A percentile compares a stretch with the other conserved stretches of the same genome.
These are phyloP conservation scores for Enoplosus armatus DNA, from an alignment of 2,797 vertebrate species.

Conservation along the genomic window DNA sequence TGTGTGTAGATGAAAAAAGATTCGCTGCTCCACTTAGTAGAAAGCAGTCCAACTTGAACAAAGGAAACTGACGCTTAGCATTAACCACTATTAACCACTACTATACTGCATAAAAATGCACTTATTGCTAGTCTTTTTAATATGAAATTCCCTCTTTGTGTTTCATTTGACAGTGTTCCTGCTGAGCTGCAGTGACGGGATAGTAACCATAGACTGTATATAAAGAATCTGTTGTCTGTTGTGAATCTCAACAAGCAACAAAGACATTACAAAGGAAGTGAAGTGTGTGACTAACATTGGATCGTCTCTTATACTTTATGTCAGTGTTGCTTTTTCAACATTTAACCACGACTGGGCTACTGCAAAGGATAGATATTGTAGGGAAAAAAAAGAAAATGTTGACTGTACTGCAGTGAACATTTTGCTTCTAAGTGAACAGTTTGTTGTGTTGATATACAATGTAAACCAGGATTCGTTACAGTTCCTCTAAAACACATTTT, in stretches of 20 bases:
- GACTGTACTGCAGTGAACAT: not conserved
- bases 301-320: not conserved
- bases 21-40: no score
- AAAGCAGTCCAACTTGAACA: no score
- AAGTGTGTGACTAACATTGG: not conserved
- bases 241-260: constrained; percentile 10
- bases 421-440: not conserved
- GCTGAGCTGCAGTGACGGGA: no score
- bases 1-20: not conserved
- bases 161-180: no score
- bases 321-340: not conserved
- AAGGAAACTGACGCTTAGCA: no score
- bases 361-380: not conserved
- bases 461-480: not conserved
- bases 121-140: no score
- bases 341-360: not conserved
- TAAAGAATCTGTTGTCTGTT: no score
- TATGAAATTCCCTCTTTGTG: no score
- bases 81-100: no score
- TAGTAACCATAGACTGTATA: no score
- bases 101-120: no score
- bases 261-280: not conserved
- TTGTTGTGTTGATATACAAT: not conserved
- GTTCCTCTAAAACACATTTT: constrained; percentile 2
- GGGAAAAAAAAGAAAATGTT: not conserved